Percentiles rank a stretch among this genome's conserved stretches.
Evolutionary conservation across 2,888 invertebrate genomes (phyloP).

Genomic region (Odontocerum albicorne): DNA sequence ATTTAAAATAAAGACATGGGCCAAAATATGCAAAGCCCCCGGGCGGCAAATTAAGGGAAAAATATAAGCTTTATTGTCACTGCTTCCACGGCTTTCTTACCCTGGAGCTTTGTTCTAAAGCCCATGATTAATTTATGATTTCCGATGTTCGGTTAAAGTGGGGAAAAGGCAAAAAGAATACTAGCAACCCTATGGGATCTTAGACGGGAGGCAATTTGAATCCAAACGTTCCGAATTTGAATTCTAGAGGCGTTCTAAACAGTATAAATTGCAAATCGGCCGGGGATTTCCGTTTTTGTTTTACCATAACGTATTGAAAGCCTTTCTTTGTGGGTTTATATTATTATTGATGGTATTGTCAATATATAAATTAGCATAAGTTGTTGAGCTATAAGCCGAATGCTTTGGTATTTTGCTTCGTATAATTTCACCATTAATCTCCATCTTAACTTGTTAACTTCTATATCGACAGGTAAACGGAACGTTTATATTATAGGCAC

Average conservation of each 20-base stretch:
- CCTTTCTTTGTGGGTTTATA: constrained; percentile 16
- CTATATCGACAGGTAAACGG: not conserved
- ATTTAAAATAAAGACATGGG: constrained; percentile 10
- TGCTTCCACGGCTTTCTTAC: constrained; percentile 10
- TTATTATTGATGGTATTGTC: constrained; percentile 18
- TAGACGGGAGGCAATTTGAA: constrained; percentile 26
- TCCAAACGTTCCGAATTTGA: constrained; percentile 25
- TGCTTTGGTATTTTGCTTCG: constrained; percentile 8
- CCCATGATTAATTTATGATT: constrained; percentile 30
- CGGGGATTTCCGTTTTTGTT: constrained; percentile 25
- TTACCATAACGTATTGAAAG: constrained; percentile 22
- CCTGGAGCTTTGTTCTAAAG: constrained; percentile 9
- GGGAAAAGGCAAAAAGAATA: not conserved
- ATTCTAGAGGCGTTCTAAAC: constrained; percentile 25
- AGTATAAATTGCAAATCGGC: constrained; percentile 27
- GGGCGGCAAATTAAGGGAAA: constrained; percentile 21
- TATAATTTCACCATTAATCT: constrained; percentile 18
- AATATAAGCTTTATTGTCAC: constrained; percentile 30
- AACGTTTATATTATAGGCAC: not conserved
- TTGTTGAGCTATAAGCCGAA: not conserved
- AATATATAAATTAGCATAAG: constrained; percentile 17
- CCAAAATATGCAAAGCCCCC: constrained; percentile 25
- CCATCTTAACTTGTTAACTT: constrained; percentile 10
- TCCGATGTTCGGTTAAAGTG: constrained; percentile 16
- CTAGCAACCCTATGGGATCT: constrained; percentile 1